Conservation (phyloP, 2,797 vertebrate species). For the Chloroceryle amazona region DNA sequence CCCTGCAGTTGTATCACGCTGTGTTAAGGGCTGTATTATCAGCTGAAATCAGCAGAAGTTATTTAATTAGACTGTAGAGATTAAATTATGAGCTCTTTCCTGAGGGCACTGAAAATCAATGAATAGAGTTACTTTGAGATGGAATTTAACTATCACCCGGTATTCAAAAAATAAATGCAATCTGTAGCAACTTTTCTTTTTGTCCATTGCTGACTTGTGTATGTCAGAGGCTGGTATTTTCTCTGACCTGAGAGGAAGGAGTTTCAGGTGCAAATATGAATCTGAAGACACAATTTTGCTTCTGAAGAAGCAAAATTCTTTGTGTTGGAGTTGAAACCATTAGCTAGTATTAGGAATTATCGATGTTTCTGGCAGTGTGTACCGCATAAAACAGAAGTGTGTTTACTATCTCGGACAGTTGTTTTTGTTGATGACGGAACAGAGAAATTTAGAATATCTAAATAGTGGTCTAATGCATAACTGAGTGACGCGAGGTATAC, state of each 20-base stretch:
- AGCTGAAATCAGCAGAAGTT: neutral
- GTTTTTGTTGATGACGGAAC: neutral
- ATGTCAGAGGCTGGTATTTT: neutral
- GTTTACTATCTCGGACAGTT: neutral
- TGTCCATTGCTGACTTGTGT: neutral
- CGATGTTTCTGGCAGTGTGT: accelerated
- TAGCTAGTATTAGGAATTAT: neutral
- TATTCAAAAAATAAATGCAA: neutral
- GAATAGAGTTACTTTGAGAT: neutral
- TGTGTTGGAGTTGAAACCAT: neutral
- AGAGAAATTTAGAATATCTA: neutral
- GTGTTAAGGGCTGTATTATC: neutral
- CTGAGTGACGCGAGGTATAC: neutral
- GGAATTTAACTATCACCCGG: neutral
- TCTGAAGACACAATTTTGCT: neutral
- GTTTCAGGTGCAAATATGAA: neutral
- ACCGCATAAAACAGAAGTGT: neutral
- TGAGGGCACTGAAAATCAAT: neutral
- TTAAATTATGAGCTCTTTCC: neutral
- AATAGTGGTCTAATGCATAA: neutral
- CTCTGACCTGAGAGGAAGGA: neutral
- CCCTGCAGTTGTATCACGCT: neutral
- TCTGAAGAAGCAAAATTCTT: neutral
- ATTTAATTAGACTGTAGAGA: neutral
- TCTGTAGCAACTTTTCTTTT: neutral